phyloP scores from a whole-genome alignment of 1,140 invertebrate species.

The Venturia canescens region DNA sequence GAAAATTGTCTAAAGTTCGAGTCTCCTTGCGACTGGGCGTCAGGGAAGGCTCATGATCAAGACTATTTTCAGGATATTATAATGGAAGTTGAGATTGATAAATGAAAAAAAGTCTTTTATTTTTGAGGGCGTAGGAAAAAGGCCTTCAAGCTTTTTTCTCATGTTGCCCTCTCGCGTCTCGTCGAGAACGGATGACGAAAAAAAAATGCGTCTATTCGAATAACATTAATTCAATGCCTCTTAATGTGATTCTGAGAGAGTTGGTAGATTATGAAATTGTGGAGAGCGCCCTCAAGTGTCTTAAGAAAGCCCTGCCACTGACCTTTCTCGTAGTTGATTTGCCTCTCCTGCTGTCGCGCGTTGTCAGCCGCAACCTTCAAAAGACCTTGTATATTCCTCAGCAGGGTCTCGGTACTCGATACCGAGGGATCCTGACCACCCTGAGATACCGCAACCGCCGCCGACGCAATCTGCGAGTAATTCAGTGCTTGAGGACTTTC shows the following conservation, averaged over 20 bases:
- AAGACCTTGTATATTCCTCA: slow-evolving; percentile 96
- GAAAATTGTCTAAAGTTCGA: too few species aligned
- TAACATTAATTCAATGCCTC: slow-evolving; percentile 66
- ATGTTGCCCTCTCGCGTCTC: background rate
- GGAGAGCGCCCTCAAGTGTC: slow-evolving; percentile 76
- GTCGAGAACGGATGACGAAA: background rate
- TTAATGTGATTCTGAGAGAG: slow-evolving; percentile 74
- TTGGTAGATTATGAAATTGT: slow-evolving; percentile 76
- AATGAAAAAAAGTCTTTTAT: background rate
- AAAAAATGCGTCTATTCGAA: background rate
- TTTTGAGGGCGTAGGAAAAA: background rate
- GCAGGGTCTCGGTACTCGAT: slow-evolving; percentile 93
- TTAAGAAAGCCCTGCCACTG: slow-evolving; percentile 77
- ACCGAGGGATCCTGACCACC: slow-evolving; percentile 78
- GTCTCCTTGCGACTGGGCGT: background rate
- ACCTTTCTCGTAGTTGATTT: slow-evolving; percentile 98
- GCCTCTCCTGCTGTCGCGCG: slow-evolving; percentile 94
- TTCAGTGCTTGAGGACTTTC: slow-evolving; percentile 84
- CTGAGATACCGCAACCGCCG: slow-evolving; percentile 72
- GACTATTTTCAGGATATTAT: slow-evolving; percentile 7
- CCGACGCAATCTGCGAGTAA: slow-evolving; percentile 82
- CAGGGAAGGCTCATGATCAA: background rate
- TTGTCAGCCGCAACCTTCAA: slow-evolving; percentile 97
- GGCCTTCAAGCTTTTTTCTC: background rate
- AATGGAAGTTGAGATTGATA: slow-evolving; percentile 13